Conservation (phyloP, 2,888 invertebrate genomes). For the Chrysina gloriosa region DNA sequence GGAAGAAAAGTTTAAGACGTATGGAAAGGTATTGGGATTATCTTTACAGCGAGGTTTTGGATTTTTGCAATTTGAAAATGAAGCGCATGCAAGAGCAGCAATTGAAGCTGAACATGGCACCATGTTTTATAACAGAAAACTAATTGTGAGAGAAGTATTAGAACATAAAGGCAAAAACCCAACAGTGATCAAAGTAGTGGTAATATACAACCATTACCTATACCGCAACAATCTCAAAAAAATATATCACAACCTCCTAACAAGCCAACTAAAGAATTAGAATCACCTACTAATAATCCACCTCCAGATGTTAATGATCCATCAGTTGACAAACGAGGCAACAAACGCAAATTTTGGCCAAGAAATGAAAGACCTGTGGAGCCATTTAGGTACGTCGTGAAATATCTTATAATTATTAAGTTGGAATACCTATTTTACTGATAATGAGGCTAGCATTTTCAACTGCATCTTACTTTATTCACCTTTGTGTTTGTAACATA, state of each 20-base stretch:
- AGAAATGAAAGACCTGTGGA: constrained; percentile 41
- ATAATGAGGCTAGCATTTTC: too few relatives aligned
- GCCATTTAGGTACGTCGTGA: constrained; percentile 39
- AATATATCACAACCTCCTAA: neutral
- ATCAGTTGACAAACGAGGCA: constrained; percentile 36
- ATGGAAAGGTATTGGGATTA: constrained; percentile 79
- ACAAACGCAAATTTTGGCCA: constrained; percentile 40
- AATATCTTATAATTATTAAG: too few relatives aligned
- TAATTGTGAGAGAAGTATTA: constrained; percentile 74
- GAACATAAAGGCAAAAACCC: constrained; percentile 59
- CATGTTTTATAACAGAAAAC: constrained; percentile 77
- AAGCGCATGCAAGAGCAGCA: constrained; percentile 79
- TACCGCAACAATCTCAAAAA: constrained; percentile 29
- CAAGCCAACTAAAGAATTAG: constrained; percentile 4
- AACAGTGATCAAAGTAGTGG: constrained; percentile 37
- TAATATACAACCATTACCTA: neutral
- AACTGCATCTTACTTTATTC: too few relatives aligned
- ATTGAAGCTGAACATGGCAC: constrained; percentile 77
- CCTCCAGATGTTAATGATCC: constrained; percentile 27
- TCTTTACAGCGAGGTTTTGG: constrained; percentile 84
- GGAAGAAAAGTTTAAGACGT: constrained; percentile 80
- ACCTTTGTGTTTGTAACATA: neutral
- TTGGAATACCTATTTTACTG: too few relatives aligned
- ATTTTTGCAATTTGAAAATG: constrained; percentile 86
- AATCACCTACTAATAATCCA: constrained; percentile 22